Evolutionary conservation across 2,888 invertebrate species (phyloP).

Genomic region (Cheilosia urbana): DNA sequence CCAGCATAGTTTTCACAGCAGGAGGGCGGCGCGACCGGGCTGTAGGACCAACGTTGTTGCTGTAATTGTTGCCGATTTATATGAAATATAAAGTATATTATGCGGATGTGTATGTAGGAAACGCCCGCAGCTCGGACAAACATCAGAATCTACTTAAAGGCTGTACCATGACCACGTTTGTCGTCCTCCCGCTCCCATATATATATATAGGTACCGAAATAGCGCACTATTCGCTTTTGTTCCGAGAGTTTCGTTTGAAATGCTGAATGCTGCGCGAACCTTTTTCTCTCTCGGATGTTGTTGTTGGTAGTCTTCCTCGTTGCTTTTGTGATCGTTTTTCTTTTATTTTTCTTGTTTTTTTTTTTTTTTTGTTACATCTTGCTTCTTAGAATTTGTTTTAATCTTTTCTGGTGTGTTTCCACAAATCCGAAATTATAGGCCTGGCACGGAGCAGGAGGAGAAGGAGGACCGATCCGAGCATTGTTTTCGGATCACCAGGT

Average conservation of each 20-base stretch:
- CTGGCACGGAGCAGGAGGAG: conserved; percentile 61
- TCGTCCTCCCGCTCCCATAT: conserved; percentile 14
- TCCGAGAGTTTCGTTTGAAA: conserved; percentile 58
- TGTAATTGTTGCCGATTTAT: conserved; percentile 71
- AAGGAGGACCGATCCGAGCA: conserved; percentile 49
- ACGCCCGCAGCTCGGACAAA: conserved; percentile 68
- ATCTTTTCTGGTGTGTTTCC: conserved; percentile 70
- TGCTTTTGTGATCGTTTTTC: conserved; percentile 34
- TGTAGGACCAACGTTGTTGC: conserved; percentile 50
- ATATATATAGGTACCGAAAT: conserved; percentile 26
- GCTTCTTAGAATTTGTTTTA: conserved; percentile 73
- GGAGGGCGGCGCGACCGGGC: conserved; percentile 59
- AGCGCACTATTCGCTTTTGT: conserved; percentile 57
- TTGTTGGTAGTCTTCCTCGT: conserved; percentile 30
- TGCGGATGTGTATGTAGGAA: conserved; percentile 50
- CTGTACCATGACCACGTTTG: conserved; percentile 8
- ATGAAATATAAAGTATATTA: not conserved
- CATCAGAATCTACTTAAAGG: conserved; percentile 69
- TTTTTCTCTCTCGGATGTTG: conserved; percentile 48
- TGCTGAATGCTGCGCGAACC: conserved; percentile 67
- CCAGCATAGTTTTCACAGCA: conserved; percentile 75
- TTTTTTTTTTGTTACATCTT: conserved; percentile 68
- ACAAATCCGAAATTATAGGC: conserved; percentile 77
- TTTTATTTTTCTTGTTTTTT: conserved; percentile 20
- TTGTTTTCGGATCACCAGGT: conserved; percentile 73